Evolutionary conservation across 2,113 vertebrate species (phyloP), one percentile per base, ranked within the genome.

Genomic region (Reinhardtius hippoglossoides): DNA sequence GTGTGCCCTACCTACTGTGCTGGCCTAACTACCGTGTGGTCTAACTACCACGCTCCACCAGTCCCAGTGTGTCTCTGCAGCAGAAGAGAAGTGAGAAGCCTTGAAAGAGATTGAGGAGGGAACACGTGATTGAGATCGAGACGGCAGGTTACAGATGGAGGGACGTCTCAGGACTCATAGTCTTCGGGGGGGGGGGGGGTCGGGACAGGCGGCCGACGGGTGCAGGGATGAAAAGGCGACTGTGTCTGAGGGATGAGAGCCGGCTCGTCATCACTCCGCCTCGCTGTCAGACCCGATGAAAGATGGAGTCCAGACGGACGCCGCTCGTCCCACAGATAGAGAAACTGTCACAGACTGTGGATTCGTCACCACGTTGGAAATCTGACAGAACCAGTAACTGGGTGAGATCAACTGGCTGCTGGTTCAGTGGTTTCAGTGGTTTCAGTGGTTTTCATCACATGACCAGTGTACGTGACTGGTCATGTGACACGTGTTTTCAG

Each of bases 291-390:
- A 20, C 3, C 62, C 62, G 75, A 76, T 91, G 84, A 86, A 86
- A 52, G 78, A 90, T 78, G 67, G 21, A 37, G 74, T 23, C 56
- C 24, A 6, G 74, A 44, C 26, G 18, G 63, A 64, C 63, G 40
- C 61, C 40, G 23, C 31, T 69, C 2, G 62, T 24, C 13, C 23
- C 57, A 50, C 71, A 74, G 78, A 86, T 62, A 46, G 59, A 81
- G 71, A 76, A 58, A 65, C 63, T 62, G 82, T 57, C 56, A 15
- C 65, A 63, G 76, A 81, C 5, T 5, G 31, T 5, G 31, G 80
- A 88, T 88, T 65, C 75, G 80, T 88, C 78, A 56, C 60, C 61
- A 13, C 71, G 70, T 40, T 74, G 66, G 84, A 87, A 76, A 74
- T 81, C 27, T 58, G 35, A 35, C 8, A 2, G 35, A 35, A 35